Base-by-base conservation (phyloP, 2,113 vertebrate genomes). In the Vanacampus margaritifer region DNA sequence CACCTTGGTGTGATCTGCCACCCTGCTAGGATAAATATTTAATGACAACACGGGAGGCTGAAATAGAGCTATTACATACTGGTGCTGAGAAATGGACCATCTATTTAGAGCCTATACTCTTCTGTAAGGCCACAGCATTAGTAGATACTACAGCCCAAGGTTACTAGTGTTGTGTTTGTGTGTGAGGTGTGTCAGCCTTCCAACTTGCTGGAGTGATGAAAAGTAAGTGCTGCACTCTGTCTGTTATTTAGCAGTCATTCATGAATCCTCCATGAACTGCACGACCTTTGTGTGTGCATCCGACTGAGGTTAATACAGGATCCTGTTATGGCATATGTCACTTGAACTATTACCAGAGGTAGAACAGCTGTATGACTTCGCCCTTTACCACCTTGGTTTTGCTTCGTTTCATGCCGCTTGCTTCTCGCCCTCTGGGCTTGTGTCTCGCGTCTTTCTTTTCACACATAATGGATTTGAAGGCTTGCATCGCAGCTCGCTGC, bases 1-100 rank as follows among this genome's bases (percentile, higher is more conserved):
- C 88, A 89, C 89, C 88, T 87, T 76, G 43, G 77, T 76, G 74
- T 66, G 84, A 88, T 88, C 79, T 11, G 74, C 75, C 84, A 84
- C 86, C 89, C 84, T 46, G 68, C 67, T 72, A 80, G 88, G 88
- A 91, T 93, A 89, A 91, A 92, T 92, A 91, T 92, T 92, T 92
- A 90, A 93, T 92, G 87, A 85, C 75, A 60, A 36, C 19, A n/a
- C 23, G 75, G 73, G 36, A 57, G 78, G 87, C 83, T 85, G 90
- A 90, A 90, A 90, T 91, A 82, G 88, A 90, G 89, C 83, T 65
- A 76, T 90, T 84, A 80, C 78, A 86, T 83, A 84, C 83, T 87
- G 81, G 78, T 76, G 77, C 71, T 86, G 85, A 91, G 90, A 88
- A 90, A 89, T 90, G 84, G 83, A 78, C 71, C 79, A 87, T 79